Base-by-base conservation (phyloP, 2,113 vertebrate genomes). In the Cebidichthys violaceus region DNA sequence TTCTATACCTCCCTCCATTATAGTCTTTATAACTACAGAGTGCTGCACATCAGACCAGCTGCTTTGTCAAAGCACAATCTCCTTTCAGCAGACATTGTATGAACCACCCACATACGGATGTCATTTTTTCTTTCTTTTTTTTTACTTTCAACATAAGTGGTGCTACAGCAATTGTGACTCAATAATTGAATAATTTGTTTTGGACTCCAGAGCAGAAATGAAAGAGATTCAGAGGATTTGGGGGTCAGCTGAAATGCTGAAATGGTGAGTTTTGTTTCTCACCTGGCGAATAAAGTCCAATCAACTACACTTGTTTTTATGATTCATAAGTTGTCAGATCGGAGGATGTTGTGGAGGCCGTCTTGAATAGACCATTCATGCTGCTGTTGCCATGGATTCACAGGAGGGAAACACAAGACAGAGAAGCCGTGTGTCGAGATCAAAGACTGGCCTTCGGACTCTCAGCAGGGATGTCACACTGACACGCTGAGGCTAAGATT, bases 301-400 rank as follows among this genome's bases (percentile, higher is more conserved):
- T 52, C 47, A 73, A 5, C 20, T 18, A 31, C 20, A 39, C 52
- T 62, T 54, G 57, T 73, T 73, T 33, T 69, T 31, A 27, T 52
- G 69, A 81, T 55, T 22, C 14, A 62, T 29, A 29, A 57, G 60
- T 75, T 80, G 55, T 75, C 54, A 41, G 43, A 62, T n/a, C n/a
- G 31, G 75, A 31, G 15, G 24, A 54, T 77, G 47, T n/a, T 54
- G 61, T 61, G 43, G 61, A 65, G 29, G 35, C 55, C 67, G 64
- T 47, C 62, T 68, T 77, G 54, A 86, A 62, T 79, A 79, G 54
- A 77, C 64, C 66, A 78, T 85, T 75, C 64, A 85, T 54, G 52
- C 71, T 45, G 45, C 73, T 31, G 77, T 87, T 89, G 77, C 85
- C 77, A 89, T 84, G 77, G 86, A 83, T 72, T 74, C 67, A 39